Conservation (phyloP, 2,888 invertebrate genomes). For the Hirtodrosophila confusa region DNA sequence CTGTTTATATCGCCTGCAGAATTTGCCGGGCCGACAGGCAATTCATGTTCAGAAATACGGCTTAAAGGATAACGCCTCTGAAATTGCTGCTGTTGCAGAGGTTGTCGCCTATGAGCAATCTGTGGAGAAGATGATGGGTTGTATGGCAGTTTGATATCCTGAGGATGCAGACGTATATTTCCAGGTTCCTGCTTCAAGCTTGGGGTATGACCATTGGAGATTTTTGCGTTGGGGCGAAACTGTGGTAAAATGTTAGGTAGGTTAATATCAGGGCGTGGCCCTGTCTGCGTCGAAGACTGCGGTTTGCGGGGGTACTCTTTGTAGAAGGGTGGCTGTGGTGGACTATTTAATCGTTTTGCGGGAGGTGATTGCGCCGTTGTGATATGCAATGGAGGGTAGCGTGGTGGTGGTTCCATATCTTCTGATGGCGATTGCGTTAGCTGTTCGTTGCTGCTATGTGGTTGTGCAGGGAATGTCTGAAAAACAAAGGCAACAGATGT, state of each 20-base stretch:
- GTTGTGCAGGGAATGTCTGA: slow-evolving; percentile 53
- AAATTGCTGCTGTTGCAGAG: slow-evolving; percentile 69
- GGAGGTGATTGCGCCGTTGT: slow-evolving; percentile 18
- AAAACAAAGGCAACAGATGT: background rate
- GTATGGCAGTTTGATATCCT: slow-evolving; percentile 68
- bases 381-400: slow-evolving; percentile 59
- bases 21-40: slow-evolving; percentile 63
- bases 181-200: slow-evolving; percentile 81
- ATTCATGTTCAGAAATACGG: slow-evolving; percentile 79
- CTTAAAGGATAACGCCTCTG: slow-evolving; percentile 80
- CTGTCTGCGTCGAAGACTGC: slow-evolving; percentile 65
- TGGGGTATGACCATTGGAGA: slow-evolving; percentile 84
- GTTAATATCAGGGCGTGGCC: slow-evolving; percentile 68
- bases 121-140: slow-evolving; percentile 74
- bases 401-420: slow-evolving; percentile 82
- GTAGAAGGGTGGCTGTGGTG: slow-evolving; percentile 59
- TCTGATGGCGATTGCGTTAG: slow-evolving; percentile 83
- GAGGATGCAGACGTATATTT: slow-evolving; percentile 77
- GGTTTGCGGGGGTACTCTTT: slow-evolving; percentile 82
- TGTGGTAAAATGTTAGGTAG: slow-evolving; percentile 90
- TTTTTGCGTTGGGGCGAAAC: slow-evolving; percentile 88
- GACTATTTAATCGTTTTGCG: slow-evolving; percentile 42
- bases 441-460: slow-evolving; percentile 37
- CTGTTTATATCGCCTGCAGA: slow-evolving; percentile 75
- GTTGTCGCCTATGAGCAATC: slow-evolving; percentile 81